phyloP scores from a whole-genome alignment of 2,113 vertebrate genomes.

The Osmerus eperlanus region DNA sequence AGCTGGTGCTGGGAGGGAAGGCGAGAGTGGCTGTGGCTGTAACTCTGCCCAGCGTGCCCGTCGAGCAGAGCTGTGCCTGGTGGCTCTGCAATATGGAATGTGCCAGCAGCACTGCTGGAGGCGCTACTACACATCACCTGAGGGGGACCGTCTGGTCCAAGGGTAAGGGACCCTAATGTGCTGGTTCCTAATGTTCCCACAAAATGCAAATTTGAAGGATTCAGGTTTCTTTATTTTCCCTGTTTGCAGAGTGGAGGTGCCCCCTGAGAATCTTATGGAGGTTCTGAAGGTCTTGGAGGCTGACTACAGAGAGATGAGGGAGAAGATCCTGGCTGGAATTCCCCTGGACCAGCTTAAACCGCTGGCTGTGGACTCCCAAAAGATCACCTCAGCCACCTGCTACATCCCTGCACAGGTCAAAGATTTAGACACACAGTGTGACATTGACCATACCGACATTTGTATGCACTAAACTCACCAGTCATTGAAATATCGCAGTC shows the following conservation, averaged over 20 bases:
- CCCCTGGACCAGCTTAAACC: slow-evolving; percentile 57
- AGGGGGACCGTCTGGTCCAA: slow-evolving; percentile 9
- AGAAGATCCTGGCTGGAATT: slow-evolving; percentile 52
- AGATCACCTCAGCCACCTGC: neutral
- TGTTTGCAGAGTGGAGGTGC: slow-evolving; percentile 29
- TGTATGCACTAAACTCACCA: neutral
- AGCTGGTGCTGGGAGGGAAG: no score
- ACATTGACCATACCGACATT: neutral
- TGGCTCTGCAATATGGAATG: slow-evolving; percentile 60
- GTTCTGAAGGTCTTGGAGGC: slow-evolving; percentile 54
- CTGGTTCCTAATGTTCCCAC: no score
- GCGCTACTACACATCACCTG: slow-evolving; percentile 34
- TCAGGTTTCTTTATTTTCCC: neutral
- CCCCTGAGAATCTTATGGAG: slow-evolving; percentile 24
- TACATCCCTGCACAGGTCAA: slow-evolving; percentile 55
- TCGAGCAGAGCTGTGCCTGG: slow-evolving; percentile 56
- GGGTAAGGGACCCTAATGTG: slow-evolving; percentile 5
- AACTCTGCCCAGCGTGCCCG: slow-evolving; percentile 35
- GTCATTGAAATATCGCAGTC: neutral
- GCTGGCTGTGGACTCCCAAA: slow-evolving; percentile 50
- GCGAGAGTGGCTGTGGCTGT: slow-evolving; percentile 7
- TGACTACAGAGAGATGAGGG: slow-evolving; percentile 55
- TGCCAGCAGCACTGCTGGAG: slow-evolving; percentile 65
- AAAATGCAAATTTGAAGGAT: no score
- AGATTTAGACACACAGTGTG: neutral